Percentiles rank a stretch among this genome's conserved stretches.
phyloP scores from a whole-genome alignment of 2,113 vertebrate species.

The Laterallus jamaicensis region DNA sequence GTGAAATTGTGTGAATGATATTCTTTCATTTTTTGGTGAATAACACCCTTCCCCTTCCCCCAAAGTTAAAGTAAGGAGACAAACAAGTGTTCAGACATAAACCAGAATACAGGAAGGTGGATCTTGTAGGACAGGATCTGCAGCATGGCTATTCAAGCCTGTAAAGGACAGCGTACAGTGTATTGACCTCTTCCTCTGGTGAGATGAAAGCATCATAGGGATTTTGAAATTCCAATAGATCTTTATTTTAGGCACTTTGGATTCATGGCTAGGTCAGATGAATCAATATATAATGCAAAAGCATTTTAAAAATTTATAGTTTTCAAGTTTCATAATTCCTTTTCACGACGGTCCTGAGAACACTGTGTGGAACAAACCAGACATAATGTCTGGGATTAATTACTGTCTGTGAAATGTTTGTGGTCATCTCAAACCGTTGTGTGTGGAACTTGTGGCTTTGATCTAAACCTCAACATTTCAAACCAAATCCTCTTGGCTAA shows the following conservation, averaged over 20 bases:
- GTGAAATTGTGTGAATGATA: background rate
- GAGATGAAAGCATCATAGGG: accelerated
- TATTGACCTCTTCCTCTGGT: background rate
- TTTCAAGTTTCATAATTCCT: background rate
- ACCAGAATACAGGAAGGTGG: background rate
- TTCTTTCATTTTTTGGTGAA: background rate
- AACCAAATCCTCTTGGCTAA: background rate
- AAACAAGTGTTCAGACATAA: background rate
- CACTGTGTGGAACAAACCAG: background rate
- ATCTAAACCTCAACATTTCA: background rate
- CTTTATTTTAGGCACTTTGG: background rate
- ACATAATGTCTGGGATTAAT: background rate
- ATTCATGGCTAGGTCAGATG: background rate
- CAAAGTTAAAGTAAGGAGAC: background rate
- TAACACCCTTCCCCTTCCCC: accelerated
- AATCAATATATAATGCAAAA: background rate
- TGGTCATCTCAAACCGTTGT: background rate
- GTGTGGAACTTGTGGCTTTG: background rate
- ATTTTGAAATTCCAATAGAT: background rate
- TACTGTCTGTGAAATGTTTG: background rate
- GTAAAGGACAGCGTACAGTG: background rate
- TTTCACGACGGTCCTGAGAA: too few relatives aligned
- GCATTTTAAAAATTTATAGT: background rate
- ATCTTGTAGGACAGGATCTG: background rate
- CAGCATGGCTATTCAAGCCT: background rate